Evolutionary conservation across 2,113 vertebrate genomes (phyloP).

Genomic region (Perognathus longimembris): DNA sequence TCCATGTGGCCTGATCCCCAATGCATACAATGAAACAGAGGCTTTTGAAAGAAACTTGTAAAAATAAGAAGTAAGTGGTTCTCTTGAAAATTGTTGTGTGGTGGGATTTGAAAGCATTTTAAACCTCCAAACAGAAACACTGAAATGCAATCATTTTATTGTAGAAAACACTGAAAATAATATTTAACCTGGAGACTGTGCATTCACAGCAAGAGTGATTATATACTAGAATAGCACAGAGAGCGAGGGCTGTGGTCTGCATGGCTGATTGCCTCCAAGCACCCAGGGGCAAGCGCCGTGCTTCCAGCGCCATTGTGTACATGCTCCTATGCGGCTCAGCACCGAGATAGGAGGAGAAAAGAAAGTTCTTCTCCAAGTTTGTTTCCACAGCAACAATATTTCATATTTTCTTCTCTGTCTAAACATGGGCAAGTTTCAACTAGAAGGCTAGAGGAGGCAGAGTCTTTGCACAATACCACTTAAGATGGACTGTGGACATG

Average conservation of each 20-base stretch:
- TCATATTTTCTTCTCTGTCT: conserved; percentile 58
- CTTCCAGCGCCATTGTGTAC: neutral
- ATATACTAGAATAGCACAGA: neutral
- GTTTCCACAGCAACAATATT: conserved; percentile 67
- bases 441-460: neutral
- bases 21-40: conserved; percentile 38
- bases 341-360: conserved; percentile 44
- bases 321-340: neutral
- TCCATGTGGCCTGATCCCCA: conserved; percentile 40
- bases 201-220: conserved; percentile 52
- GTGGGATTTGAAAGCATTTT: conserved; percentile 63
- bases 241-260: accelerated
- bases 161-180: conserved; percentile 59
- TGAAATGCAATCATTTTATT: conserved; percentile 63
- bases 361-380: conserved; percentile 69
- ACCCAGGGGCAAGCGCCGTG: neutral
- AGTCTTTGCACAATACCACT: neutral
- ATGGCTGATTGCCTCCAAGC: neutral
- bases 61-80: conserved; percentile 49
- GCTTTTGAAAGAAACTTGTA: conserved; percentile 44
- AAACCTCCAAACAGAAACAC: conserved; percentile 56
- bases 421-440: conserved; percentile 12
- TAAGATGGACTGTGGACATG: neutral
- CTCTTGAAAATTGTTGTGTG: conserved; percentile 44
- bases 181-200: conserved; percentile 64